phyloP scores from a whole-genome alignment of 2,797 vertebrate species.

The Borostomias antarcticus region DNA sequence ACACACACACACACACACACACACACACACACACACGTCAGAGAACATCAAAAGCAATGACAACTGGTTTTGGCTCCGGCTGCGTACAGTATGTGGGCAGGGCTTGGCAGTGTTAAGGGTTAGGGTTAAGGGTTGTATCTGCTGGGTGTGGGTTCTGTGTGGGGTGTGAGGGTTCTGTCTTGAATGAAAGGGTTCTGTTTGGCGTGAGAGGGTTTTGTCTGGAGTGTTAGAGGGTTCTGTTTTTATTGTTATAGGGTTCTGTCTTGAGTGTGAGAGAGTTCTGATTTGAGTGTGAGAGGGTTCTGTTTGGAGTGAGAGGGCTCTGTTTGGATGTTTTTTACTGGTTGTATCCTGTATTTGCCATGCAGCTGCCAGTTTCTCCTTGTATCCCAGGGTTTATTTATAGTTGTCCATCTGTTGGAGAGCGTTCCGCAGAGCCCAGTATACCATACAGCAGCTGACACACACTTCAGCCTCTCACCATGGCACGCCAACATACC shows the following conservation, averaged over 20 bases:
- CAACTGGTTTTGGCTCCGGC: no score
- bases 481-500: constrained; percentile 56
- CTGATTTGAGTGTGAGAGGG: neutral
- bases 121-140: no score
- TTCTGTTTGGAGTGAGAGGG: neutral
- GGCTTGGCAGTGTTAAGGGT: no score
- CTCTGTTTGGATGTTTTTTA: neutral
- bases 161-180: no score
- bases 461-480: constrained; percentile 37
- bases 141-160: no score
- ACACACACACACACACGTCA: no score
- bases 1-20: neutral
- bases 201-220: neutral
- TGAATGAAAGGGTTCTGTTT: neutral
- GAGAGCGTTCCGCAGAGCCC: constrained; percentile 31
- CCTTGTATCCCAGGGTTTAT: constrained; percentile 41
- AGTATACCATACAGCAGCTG: constrained; percentile 60
- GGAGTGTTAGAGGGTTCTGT: neutral
- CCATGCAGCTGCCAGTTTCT: neutral
- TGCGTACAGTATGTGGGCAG: no score
- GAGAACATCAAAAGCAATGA: no score
- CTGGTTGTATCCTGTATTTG: neutral
- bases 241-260: neutral
- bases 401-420: constrained; percentile 59
- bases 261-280: neutral